Evolutionary conservation across 1,140 invertebrate genomes (phyloP), one percentile per base, ranked within the genome.

Genomic region (Pogonognathellus flavescens): DNA sequence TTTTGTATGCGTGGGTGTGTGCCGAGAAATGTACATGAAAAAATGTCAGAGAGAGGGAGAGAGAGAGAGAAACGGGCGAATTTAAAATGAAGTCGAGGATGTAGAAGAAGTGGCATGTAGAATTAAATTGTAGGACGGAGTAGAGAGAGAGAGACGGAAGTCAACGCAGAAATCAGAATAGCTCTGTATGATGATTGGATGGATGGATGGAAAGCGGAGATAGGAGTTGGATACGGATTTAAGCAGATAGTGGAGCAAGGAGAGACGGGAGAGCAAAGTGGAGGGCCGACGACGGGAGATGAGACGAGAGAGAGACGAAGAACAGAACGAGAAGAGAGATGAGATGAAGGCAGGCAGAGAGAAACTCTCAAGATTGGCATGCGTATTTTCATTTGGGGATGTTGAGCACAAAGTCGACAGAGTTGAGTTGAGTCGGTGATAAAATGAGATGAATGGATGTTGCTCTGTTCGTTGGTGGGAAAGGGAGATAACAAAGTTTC

Each of bases 361-460:
- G 70, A 76, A 76, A 76, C 70, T 76, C 70, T 76, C 31, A 82
- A 82, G 81, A 82, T 82, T 82, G 81, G 81, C 81, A 82, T 82
- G 81, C 50, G 50, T 82, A 82, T 82, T 82, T 82, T 76, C 70
- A 76, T 76, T 76, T 76, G 25, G 70, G 70, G 70, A 76, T 76
- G 41, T 31, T 76, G 70, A 76, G 41, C 70, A 76, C 70, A 20
- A 76, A 76, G 70, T 76, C 70, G 70, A 82, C 50, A 62, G 53
- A 81, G 81, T 57, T 57, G 55, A 57, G 53, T 62, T 82, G 55
- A 57, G 80, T 55, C 31, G 55, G 80, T 62, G 81, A 82, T 82
- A 82, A 82, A 82, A 82, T 25, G 81, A 82, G 81, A 82, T 82
- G 81, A 82, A 82, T 82, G 81, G 81, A 57, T 82, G 81, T 82